Conservation (phyloP, 2,113 vertebrate genomes). For the Stercorarius parasiticus region DNA sequence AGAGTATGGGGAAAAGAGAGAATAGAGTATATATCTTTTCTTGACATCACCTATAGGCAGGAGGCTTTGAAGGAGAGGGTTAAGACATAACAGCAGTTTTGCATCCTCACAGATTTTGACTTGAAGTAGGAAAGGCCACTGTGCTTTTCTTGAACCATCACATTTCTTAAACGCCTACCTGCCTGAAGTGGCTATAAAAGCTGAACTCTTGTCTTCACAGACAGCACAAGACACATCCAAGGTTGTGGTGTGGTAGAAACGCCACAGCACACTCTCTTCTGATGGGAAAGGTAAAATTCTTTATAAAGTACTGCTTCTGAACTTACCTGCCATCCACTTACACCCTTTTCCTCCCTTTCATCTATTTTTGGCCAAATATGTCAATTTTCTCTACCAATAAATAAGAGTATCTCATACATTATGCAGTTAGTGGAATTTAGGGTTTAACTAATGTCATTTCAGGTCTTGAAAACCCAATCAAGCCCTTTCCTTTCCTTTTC, state of each 20-base stretch:
- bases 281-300: neutral
- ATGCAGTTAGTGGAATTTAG: neutral
- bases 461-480: neutral
- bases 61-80: constrained; percentile 24
- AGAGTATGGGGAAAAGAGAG: neutral
- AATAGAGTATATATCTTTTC: neutral
- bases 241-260: neutral
- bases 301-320: neutral
- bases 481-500: neutral
- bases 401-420: neutral
- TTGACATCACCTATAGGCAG: neutral
- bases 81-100: neutral
- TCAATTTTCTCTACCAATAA: neutral
- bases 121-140: neutral
- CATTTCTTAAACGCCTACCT: neutral
- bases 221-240: neutral
- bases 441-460: neutral
- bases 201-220: neutral
- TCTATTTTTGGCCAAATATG: neutral
- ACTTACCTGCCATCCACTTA: neutral
- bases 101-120: neutral
- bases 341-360: neutral
- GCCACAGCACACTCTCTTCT: neutral
- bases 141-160: neutral
- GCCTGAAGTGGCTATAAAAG: neutral